These are phyloP conservation scores for Pelusios castaneus DNA, from an alignment of 2,113 vertebrate species.

Conservation along the genomic window DNA sequence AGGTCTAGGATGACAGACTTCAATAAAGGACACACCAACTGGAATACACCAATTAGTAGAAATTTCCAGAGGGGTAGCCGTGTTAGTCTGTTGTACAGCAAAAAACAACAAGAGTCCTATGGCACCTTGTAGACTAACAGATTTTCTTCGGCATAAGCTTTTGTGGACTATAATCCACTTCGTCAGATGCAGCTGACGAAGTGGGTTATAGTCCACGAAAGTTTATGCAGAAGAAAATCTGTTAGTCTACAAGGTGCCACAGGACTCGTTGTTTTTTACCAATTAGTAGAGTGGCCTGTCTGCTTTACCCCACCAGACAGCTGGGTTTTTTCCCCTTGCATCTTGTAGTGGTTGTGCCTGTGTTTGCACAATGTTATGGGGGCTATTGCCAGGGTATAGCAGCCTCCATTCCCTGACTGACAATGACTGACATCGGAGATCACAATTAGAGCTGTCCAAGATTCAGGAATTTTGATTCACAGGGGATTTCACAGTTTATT, in stretches of 20 bases:
- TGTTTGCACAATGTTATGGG: not conserved
- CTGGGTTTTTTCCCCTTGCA: not conserved
- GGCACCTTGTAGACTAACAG: too few relatives aligned
- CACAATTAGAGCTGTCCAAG: not conserved
- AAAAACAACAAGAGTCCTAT: too few relatives aligned
- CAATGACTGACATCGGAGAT: not conserved
- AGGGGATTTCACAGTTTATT: not conserved
- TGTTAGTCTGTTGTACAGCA: too few relatives aligned
- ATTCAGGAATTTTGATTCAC: not conserved
- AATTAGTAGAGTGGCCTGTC: fast-evolving
- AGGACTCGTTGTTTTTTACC: too few relatives aligned
- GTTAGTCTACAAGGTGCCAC: too few relatives aligned
- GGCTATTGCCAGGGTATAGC: not conserved
- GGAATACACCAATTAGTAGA: not conserved
- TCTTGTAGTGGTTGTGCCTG: not conserved
- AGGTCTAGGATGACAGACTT: not conserved
- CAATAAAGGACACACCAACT: not conserved
- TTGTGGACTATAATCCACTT: too few relatives aligned
- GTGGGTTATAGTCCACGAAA: too few relatives aligned
- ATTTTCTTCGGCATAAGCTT: too few relatives aligned
- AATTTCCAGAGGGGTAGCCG: too few relatives aligned
- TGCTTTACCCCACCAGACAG: not conserved
- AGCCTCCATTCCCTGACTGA: not conserved
- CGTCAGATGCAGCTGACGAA: too few relatives aligned
- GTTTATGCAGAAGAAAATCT: too few relatives aligned